These are phyloP conservation scores for Tor tambroides DNA, from an alignment of 2,113 vertebrate genomes.

Conservation along the genomic window DNA sequence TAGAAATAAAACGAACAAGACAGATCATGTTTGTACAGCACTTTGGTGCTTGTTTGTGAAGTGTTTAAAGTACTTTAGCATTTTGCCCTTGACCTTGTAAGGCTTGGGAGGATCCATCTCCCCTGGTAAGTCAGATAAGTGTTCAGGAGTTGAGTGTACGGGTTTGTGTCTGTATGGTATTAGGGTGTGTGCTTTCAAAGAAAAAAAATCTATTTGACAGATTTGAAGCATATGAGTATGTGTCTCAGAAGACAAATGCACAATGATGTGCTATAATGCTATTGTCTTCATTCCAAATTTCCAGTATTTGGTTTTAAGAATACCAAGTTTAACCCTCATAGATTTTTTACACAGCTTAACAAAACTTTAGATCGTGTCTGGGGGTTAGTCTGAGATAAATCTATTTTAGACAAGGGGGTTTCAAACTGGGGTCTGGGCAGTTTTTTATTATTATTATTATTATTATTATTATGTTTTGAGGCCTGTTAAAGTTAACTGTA, in stretches of 20 bases:
- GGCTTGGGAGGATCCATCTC: background rate
- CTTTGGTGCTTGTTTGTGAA: background rate
- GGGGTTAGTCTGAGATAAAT: too few species aligned
- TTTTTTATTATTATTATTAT: too few species aligned
- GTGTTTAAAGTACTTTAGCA: background rate
- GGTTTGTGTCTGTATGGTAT: constrained; percentile 1
- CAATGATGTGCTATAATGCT: background rate
- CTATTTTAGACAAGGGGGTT: too few species aligned
- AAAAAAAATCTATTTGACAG: background rate
- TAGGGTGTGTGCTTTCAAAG: background rate
- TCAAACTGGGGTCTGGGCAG: too few species aligned
- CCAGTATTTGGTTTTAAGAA: background rate
- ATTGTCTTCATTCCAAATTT: background rate
- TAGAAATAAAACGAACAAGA: background rate
- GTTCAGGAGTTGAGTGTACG: background rate
- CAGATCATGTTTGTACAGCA: background rate
- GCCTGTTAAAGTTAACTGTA: background rate
- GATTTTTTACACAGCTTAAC: background rate
- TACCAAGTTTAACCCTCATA: background rate
- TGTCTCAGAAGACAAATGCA: background rate
- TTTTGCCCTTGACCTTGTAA: background rate
- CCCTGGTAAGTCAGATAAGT: background rate
- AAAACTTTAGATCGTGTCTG: too few species aligned
- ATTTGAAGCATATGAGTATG: background rate
- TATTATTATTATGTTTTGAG: background rate